These are phyloP conservation scores for Riparia riparia DNA, from an alignment of 2,113 vertebrate genomes.

Conservation along the genomic window DNA sequence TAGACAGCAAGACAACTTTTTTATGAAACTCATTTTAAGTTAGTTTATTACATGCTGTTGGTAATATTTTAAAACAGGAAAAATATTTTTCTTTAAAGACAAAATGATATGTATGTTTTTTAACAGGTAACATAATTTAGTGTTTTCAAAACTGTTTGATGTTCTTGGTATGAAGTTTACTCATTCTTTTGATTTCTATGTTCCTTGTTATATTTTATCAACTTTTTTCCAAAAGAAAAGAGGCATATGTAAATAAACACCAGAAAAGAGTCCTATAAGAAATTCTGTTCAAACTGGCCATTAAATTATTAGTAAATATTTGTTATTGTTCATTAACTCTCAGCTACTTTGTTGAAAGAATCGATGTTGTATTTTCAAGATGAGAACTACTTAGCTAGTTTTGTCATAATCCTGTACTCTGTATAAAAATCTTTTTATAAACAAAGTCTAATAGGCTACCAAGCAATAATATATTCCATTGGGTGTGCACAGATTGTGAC, in stretches of 20 bases:
- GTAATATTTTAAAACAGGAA: slow-evolving; percentile 76
- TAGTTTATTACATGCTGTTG: slow-evolving; percentile 70
- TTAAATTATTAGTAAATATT: slow-evolving; percentile 63
- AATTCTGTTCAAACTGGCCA: slow-evolving; percentile 60
- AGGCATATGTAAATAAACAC: slow-evolving; percentile 71
- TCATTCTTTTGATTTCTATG: slow-evolving; percentile 51
- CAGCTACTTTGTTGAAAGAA: slow-evolving; percentile 71
- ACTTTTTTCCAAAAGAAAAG: slow-evolving; percentile 39
- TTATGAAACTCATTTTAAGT: slow-evolving; percentile 73
- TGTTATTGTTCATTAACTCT: slow-evolving; percentile 60
- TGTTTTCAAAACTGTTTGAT: slow-evolving; percentile 44
- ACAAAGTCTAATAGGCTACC: slow-evolving; percentile 74
- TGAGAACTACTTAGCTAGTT: slow-evolving; percentile 67
- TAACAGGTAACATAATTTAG: slow-evolving; percentile 65
- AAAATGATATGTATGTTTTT: slow-evolving; percentile 69
- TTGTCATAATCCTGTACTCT: slow-evolving; percentile 75
- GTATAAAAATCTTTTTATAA: slow-evolving; percentile 76
- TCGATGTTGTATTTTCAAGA: slow-evolving; percentile 73
- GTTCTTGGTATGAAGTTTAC: slow-evolving; percentile 56
- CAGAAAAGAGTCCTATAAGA: slow-evolving; percentile 59
- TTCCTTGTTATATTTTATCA: slow-evolving; percentile 54
- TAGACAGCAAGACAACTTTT: slow-evolving; percentile 69
- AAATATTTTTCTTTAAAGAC: slow-evolving; percentile 73
- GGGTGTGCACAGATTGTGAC: slow-evolving; percentile 69
- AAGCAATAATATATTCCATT: slow-evolving; percentile 76